These are phyloP conservation scores for Notothenia coriiceps DNA, from an alignment of 2,113 vertebrate species.

Conservation along the genomic window DNA sequence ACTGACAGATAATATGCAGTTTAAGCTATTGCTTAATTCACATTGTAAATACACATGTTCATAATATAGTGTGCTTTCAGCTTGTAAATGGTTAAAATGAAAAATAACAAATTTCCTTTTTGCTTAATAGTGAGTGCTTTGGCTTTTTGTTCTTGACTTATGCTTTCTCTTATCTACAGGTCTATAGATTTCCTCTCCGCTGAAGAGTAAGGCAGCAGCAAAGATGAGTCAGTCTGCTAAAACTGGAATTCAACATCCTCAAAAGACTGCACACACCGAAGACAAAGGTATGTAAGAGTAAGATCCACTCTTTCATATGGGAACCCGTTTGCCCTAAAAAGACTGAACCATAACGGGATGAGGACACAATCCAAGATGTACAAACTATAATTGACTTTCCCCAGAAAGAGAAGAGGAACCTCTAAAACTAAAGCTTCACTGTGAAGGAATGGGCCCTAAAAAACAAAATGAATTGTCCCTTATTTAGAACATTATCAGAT, in stretches of 20 bases:
- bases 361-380: background rate
- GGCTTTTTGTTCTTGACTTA: background rate
- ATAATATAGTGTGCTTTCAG: background rate
- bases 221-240: background rate
- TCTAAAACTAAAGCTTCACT: background rate
- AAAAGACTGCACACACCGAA: background rate
- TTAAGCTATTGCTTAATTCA: background rate
- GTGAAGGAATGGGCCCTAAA: background rate
- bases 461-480: background rate
- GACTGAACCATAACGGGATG: background rate
- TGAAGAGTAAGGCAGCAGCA: conserved; percentile 1
- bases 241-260: background rate
- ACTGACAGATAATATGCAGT: background rate
- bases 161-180: background rate
- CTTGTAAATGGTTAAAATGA: background rate
- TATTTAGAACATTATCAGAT: background rate
- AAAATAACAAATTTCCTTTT: background rate
- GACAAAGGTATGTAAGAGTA: background rate
- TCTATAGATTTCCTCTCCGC: background rate
- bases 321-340: background rate
- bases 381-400: background rate
- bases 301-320: background rate
- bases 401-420: background rate
- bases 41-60: background rate
- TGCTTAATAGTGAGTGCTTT: background rate